Conservation (phyloP, 2,797 vertebrate genomes). For the Acipenser oxyrinchus region DNA sequence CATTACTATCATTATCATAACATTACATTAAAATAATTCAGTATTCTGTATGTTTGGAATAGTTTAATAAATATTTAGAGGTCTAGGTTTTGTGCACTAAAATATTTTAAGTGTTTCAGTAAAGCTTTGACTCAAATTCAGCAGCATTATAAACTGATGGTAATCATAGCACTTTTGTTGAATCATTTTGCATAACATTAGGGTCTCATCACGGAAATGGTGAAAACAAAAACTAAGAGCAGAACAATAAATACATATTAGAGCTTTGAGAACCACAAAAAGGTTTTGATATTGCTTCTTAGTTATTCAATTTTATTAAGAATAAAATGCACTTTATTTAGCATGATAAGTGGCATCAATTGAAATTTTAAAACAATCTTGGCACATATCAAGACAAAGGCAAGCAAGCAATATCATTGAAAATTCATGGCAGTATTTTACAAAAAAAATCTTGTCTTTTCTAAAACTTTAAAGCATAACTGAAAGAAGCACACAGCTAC, state of each 20-base stretch:
- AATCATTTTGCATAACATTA: conserved; percentile 38
- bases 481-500: too few relatives aligned
- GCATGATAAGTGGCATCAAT: too few relatives aligned
- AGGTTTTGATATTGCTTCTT: neutral
- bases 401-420: neutral
- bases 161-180: conserved; percentile 35
- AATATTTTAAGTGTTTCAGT: conserved; percentile 42
- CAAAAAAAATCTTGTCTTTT: neutral
- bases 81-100: conserved; percentile 32
- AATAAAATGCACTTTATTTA: neutral
- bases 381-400: too few relatives aligned
- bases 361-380: too few relatives aligned
- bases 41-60: conserved; percentile 40
- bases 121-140: conserved; percentile 40
- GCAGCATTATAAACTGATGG: conserved; percentile 29
- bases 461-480: too few relatives aligned
- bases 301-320: neutral
- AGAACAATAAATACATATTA: too few relatives aligned
- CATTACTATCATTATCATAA: conserved; percentile 39
- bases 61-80: conserved; percentile 53
- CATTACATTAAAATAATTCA: conserved; percentile 42
- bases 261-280: too few relatives aligned
- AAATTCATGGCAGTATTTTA: neutral
- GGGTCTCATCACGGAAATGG: conserved; percentile 20
- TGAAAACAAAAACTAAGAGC: neutral